A percentile compares a stretch with the other conserved stretches of the same genome.
Conservation (phyloP, 2,888 invertebrate species). For the Ctena decussata region DNA sequence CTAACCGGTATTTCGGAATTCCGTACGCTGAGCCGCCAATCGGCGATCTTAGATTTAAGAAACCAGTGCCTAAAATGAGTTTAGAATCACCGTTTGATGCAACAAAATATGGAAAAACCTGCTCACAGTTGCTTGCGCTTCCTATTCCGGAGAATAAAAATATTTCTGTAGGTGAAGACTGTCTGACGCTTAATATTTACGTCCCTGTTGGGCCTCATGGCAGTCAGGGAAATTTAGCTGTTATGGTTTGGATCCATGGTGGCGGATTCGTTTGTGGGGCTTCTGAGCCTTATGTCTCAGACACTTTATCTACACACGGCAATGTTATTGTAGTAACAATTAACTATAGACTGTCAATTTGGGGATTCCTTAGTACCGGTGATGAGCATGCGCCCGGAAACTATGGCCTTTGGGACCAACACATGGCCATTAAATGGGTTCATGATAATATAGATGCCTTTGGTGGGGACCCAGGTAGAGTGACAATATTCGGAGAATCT, state of each 20-base stretch:
- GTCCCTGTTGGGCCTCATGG: neutral
- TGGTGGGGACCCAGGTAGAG: neutral
- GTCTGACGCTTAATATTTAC: neutral
- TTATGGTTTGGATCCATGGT: neutral
- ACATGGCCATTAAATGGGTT: neutral
- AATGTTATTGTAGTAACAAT: neutral
- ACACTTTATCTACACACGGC: neutral
- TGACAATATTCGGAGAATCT: neutral
- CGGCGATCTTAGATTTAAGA: neutral
- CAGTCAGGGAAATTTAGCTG: neutral
- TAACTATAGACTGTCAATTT: neutral
- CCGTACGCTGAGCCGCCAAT: neutral
- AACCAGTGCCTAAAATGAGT: neutral
- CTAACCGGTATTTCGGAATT: neutral
- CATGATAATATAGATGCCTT: neutral
- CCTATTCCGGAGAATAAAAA: neutral
- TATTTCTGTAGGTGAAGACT: no score
- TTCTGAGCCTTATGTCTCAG: neutral
- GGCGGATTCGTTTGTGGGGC: neutral
- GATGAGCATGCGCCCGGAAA: neutral
- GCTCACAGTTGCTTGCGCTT: neutral
- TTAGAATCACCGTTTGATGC: neutral
- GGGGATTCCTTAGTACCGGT: neutral
- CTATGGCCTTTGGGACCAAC: neutral
- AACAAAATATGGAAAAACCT: neutral